A percentile compares a stretch with the other conserved stretches of the same genome.
Conservation (phyloP, 2,888 invertebrate genomes). For the Drosophila mercatorum region DNA sequence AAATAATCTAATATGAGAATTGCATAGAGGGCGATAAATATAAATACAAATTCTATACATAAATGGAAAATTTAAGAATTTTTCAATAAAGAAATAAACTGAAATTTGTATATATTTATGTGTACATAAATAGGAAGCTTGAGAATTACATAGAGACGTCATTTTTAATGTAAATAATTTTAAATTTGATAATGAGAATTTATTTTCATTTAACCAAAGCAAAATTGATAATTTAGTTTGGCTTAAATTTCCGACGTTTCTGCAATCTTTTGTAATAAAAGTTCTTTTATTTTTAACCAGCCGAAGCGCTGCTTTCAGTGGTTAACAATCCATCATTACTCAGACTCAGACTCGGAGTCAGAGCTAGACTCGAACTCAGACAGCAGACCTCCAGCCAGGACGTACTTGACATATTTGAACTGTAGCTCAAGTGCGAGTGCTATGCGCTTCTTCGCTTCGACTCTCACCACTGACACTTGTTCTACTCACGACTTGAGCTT, state of each 20-base stretch:
- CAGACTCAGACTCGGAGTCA: conserved; percentile 11
- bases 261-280: not conserved
- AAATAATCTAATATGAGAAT: too few species aligned
- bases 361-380: conserved; percentile 2
- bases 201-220: not conserved
- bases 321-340: conserved; percentile 14
- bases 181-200: too few species aligned
- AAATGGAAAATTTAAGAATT: too few species aligned
- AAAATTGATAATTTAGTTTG: not conserved
- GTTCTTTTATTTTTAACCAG: not conserved
- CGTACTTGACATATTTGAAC: conserved; percentile 64
- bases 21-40: too few species aligned
- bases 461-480: conserved; percentile 3
- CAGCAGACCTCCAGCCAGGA: conserved; percentile 22
- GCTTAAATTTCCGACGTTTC: not conserved
- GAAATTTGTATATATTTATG: too few species aligned
- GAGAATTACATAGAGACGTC: too few species aligned
- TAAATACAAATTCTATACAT: too few species aligned
- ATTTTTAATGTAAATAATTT: too few species aligned
- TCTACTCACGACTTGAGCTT: conserved; percentile 37
- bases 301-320: conserved; percentile 16
- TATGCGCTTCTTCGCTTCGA: not conserved
- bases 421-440: conserved; percentile 32
- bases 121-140: too few species aligned
- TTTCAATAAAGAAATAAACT: too few species aligned